Conservation (phyloP, 2,113 vertebrate genomes). For the Malurus alboscapulatus region DNA sequence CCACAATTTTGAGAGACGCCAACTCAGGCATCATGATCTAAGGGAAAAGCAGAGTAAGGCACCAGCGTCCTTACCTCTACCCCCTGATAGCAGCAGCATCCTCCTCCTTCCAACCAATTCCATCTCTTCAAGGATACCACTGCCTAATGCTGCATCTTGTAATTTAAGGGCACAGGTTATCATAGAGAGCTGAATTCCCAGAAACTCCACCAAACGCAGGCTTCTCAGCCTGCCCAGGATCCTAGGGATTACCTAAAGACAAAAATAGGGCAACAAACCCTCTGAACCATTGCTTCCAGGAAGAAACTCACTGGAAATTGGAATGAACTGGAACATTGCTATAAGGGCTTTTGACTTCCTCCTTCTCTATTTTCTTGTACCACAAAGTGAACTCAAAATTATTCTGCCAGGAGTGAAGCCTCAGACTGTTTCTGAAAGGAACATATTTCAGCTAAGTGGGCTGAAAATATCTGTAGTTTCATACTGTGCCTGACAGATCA, state of each 20-base stretch:
- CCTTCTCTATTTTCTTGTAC: background rate
- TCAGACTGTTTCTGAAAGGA: background rate
- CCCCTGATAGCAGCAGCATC: background rate
- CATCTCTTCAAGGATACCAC: background rate
- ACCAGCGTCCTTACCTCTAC: background rate
- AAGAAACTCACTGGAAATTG: background rate
- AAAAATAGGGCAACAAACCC: background rate
- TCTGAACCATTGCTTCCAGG: background rate
- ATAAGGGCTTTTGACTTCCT: background rate
- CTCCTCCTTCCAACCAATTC: background rate
- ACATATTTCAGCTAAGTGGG: background rate
- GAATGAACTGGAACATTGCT: background rate
- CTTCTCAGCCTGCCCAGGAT: background rate
- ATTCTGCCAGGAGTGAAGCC: background rate
- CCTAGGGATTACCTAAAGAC: background rate
- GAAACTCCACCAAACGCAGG: background rate
- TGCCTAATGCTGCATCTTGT: background rate
- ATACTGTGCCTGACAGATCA: background rate
- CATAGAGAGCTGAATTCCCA: background rate
- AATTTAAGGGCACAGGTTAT: background rate
- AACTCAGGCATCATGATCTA: conserved; percentile 93
- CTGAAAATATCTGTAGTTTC: background rate
- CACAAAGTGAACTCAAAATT: background rate
- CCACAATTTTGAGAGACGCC: conserved; percentile 88
- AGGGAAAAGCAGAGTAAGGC: conserved; percentile 1